These are phyloP conservation scores for Rhabditoides inermis DNA, from an alignment of 2,888 invertebrate species.

Conservation along the genomic window DNA sequence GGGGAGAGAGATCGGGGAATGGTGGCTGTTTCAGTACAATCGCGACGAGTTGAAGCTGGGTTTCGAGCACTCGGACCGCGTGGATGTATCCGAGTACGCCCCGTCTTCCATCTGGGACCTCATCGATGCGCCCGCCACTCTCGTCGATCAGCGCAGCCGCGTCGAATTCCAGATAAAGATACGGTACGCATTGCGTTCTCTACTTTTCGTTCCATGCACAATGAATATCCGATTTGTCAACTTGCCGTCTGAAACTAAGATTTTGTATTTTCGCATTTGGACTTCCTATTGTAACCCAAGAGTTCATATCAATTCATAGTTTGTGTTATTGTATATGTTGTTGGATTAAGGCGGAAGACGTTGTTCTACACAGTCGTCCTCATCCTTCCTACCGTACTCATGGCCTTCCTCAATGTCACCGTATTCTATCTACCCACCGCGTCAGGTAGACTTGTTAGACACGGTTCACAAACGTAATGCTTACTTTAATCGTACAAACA, in stretches of 20 bases:
- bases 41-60: slow-evolving; percentile 63
- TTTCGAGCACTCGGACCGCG: slow-evolving; percentile 73
- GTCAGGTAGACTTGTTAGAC: slow-evolving; percentile 73
- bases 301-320: no score
- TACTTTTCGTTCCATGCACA: not conserved
- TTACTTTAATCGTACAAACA: no score
- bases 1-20: not conserved
- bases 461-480: not conserved
- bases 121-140: slow-evolving; percentile 71
- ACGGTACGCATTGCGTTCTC: slow-evolving; percentile 8
- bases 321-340: not conserved
- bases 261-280: not conserved
- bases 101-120: slow-evolving; percentile 81
- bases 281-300: not conserved
- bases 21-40: slow-evolving; percentile 36
- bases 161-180: slow-evolving; percentile 49
- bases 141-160: slow-evolving; percentile 68
- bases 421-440: slow-evolving; percentile 98
- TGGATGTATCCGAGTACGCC: slow-evolving; percentile 25
- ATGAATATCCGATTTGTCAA: not conserved
- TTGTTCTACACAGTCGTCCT: slow-evolving; percentile 98
- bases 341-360: slow-evolving; percentile 73
- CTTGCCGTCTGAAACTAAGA: not conserved
- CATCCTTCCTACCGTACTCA: slow-evolving; percentile 93
- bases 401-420: slow-evolving; percentile 95